Evolutionary conservation across 1,140 invertebrate species (phyloP).

Genomic region (Pseudomyrmex dendroicus): DNA sequence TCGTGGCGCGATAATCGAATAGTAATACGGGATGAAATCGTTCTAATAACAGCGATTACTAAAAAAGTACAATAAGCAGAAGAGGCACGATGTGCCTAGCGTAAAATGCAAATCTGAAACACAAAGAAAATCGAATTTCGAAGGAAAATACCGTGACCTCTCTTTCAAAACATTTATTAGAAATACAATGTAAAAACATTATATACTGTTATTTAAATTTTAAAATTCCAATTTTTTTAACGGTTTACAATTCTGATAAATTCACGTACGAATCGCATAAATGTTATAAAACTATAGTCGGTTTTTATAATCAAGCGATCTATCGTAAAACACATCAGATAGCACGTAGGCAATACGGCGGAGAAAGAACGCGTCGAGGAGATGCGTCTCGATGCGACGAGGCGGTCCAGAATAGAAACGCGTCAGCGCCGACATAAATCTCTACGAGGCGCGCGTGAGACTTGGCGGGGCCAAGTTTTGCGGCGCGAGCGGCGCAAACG

Average conservation of each 20-base stretch:
- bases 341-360: neutral
- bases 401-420: conserved; percentile 66
- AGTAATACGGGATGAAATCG: conserved; percentile 3
- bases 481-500: conserved; percentile 42
- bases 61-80: neutral
- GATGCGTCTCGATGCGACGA: conserved; percentile 30
- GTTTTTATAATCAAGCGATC: neutral
- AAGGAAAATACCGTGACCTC: neutral
- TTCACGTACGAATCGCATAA: too few species aligned
- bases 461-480: conserved; percentile 62
- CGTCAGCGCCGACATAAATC: conserved; percentile 63
- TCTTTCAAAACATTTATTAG: neutral
- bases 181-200: too few species aligned
- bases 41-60: neutral
- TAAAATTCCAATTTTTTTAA: too few species aligned
- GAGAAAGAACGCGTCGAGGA: conserved; percentile 10
- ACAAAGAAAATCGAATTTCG: neutral
- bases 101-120: neutral
- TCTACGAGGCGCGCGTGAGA: conserved; percentile 51
- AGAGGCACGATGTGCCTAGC: neutral
- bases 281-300: too few species aligned
- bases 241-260: too few species aligned
- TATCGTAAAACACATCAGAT: neutral
- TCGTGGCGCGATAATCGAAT: conserved; percentile 1
- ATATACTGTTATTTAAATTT: too few species aligned